Percentiles rank a stretch among this genome's conserved stretches.
Conservation (phyloP, 2,888 invertebrate species). For the Oscheius sp. region DNA sequence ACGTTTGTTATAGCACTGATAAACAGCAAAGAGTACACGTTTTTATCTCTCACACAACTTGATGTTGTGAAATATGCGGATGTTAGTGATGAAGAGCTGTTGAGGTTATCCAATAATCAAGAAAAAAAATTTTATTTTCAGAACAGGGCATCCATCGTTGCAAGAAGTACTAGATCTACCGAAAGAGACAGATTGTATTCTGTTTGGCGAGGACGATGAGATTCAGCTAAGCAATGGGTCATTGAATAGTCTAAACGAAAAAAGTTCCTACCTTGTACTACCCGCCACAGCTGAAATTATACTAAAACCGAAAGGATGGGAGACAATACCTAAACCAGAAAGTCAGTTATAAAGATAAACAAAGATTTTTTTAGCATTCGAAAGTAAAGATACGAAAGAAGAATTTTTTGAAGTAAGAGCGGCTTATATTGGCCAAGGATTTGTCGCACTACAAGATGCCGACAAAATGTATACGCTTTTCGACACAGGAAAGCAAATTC, state of each 20-base stretch:
- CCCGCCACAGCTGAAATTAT: not conserved
- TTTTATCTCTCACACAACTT: constrained; percentile 20
- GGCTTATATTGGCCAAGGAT: constrained; percentile 1
- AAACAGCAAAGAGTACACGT: constrained; percentile 13
- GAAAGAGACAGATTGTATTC: not conserved
- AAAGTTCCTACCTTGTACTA: not conserved
- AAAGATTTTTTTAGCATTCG: not conserved
- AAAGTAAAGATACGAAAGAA: not conserved
- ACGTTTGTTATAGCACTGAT: constrained; percentile 4
- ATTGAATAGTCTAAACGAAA: not conserved
- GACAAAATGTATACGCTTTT: constrained; percentile 18
- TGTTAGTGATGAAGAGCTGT: not conserved
- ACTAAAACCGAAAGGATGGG: not conserved
- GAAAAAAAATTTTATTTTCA: not conserved
- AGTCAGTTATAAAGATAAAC: not conserved
- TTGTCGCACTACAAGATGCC: constrained; percentile 10
- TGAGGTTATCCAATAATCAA: not conserved
- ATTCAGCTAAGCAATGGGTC: not conserved
- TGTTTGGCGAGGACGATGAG: constrained; percentile 12
- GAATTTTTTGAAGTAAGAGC: not conserved
- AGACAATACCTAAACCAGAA: not conserved
- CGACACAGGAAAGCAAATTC: constrained; percentile 2
- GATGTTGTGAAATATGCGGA: constrained; percentile 28
- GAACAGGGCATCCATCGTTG: not conserved
- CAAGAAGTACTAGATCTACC: not conserved